Evolutionary conservation across 2,113 vertebrate species (phyloP).

Genomic region (Leptobrachium leishanense): DNA sequence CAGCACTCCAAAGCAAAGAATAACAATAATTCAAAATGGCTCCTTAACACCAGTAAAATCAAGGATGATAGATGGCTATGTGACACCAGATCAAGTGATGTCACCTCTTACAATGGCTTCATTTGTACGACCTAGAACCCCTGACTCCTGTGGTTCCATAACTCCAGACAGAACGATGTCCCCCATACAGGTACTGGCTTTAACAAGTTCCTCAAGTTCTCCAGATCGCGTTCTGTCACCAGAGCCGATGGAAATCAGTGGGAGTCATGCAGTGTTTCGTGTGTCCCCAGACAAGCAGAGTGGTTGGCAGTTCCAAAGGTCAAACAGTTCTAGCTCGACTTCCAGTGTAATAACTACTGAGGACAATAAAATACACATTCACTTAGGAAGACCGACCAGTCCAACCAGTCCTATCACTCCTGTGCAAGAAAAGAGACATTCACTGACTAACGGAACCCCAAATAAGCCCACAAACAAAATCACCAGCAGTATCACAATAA

Average conservation of each 20-base stretch:
- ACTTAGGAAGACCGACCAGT: conserved; percentile 82
- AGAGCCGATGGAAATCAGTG: conserved; percentile 79
- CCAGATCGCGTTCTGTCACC: conserved; percentile 77
- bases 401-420: conserved; percentile 69
- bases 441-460: conserved; percentile 76
- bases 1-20: conserved; percentile 85
- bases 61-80: conserved; percentile 75
- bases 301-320: conserved; percentile 89
- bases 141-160: conserved; percentile 84
- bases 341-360: conserved; percentile 92
- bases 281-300: conserved; percentile 89
- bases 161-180: conserved; percentile 90
- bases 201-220: conserved; percentile 71
- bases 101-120: conserved; percentile 80
- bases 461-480: conserved; percentile 87
- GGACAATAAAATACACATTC: conserved; percentile 98
- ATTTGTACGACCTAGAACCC: conserved; percentile 80
- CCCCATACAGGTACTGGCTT: conserved; percentile 84
- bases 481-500: conserved; percentile 97
- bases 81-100: conserved; percentile 75
- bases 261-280: conserved; percentile 82
- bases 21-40: conserved; percentile 91
- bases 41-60: conserved; percentile 78
- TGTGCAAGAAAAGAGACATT: conserved; percentile 80
- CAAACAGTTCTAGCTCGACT: conserved; percentile 83